Percentiles rank a stretch among this genome's conserved stretches.
These are phyloP conservation scores for Pristionchus mayeri DNA, from an alignment of 2,888 invertebrate species.

Conservation along the genomic window DNA sequence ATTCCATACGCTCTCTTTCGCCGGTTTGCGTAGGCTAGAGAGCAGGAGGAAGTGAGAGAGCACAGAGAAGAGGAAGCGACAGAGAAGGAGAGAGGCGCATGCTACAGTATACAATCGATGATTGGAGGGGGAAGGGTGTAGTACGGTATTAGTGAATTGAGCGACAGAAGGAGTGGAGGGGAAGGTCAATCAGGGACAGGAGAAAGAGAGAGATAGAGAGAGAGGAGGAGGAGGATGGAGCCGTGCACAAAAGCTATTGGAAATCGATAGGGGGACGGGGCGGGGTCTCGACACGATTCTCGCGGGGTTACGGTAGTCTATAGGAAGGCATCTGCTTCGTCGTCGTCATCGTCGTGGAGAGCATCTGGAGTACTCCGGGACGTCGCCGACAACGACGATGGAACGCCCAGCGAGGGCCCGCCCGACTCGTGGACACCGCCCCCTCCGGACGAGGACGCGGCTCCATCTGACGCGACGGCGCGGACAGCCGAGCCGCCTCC, in stretches of 20 bases:
- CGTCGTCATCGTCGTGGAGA: slow-evolving; percentile 66
- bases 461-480: slow-evolving; percentile 68
- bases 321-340: slow-evolving; percentile 72
- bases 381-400: slow-evolving; percentile 59
- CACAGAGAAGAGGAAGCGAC: neutral
- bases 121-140: no score
- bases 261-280: neutral
- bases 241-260: slow-evolving; percentile 23
- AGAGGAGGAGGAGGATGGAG: neutral
- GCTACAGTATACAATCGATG: slow-evolving; percentile 27
- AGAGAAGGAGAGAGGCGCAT: neutral
- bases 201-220: neutral
- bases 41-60: neutral
- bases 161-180: slow-evolving; percentile 26
- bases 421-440: slow-evolving; percentile 56
- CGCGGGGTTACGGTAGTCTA: slow-evolving; percentile 29
- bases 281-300: neutral
- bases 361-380: slow-evolving; percentile 74
- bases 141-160: slow-evolving; percentile 4
- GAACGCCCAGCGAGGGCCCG: slow-evolving; percentile 61
- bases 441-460: slow-evolving; percentile 56
- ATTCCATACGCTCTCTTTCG: neutral
- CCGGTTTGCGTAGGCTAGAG: neutral
- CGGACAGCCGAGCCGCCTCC: slow-evolving; percentile 57
- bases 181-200: neutral